Evolutionary conservation across 2,888 invertebrate genomes (phyloP).

Genomic region (Dimorphilus gyrociliatus): DNA sequence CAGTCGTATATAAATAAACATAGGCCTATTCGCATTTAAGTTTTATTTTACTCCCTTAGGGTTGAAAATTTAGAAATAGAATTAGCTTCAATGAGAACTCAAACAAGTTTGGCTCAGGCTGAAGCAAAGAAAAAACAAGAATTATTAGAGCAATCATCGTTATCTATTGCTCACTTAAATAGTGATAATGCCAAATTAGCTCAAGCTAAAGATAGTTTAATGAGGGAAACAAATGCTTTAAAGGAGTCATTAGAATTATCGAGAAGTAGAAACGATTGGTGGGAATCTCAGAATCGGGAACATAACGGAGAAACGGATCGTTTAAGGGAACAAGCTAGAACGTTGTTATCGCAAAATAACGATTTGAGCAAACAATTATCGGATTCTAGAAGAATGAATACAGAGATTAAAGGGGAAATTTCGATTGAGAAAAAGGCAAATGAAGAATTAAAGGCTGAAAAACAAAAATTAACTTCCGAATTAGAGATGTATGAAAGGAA

Average conservation of each 20-base stretch:
- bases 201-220: constrained; percentile 6
- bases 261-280: constrained; percentile 5
- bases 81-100: constrained; percentile 18
- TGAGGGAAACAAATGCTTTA: constrained; percentile 8
- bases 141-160: constrained; percentile 21
- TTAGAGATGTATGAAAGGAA: too few relatives aligned
- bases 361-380: too few relatives aligned
- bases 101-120: constrained; percentile 18
- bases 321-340: constrained; percentile 19
- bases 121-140: constrained; percentile 18
- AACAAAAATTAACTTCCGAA: too few relatives aligned
- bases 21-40: too few relatives aligned
- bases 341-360: too few relatives aligned
- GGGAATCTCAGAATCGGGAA: constrained; percentile 7
- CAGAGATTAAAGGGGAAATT: too few relatives aligned
- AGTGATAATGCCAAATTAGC: constrained; percentile 24
- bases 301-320: constrained; percentile 13
- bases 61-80: constrained; percentile 22
- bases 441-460: too few relatives aligned
- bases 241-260: constrained; percentile 8
- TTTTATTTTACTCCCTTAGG: too few relatives aligned
- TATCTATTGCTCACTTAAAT: constrained; percentile 19
- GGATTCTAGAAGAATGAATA: too few relatives aligned
- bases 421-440: too few relatives aligned
- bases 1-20: too few relatives aligned